Evolutionary conservation across 2,797 vertebrate species (phyloP).

Genomic region (Pempheris klunzingeri): DNA sequence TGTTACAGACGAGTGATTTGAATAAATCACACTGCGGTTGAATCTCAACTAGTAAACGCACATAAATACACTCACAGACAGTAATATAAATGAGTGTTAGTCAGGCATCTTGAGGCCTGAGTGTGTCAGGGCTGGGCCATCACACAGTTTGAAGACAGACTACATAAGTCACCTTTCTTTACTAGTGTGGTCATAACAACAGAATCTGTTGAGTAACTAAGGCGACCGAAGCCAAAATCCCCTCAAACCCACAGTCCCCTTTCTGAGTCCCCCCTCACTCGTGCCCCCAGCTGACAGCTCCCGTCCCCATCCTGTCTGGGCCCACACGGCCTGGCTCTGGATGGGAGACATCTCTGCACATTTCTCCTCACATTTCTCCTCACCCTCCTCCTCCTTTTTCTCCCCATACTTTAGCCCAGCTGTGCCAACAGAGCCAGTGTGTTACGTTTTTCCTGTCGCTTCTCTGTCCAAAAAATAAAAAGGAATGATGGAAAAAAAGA

Average conservation of each 20-base stretch:
- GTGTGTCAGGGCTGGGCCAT: conserved; percentile 47
- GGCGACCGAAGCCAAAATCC: conserved; percentile 44
- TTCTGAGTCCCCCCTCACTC: conserved; percentile 42
- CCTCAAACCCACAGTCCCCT: conserved; percentile 54
- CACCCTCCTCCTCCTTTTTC: conserved; percentile 21
- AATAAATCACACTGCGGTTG: conserved; percentile 58
- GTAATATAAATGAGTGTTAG: conserved; percentile 60
- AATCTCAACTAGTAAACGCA: conserved; percentile 55
- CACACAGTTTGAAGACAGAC: conserved; percentile 61
- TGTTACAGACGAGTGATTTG: conserved; percentile 50
- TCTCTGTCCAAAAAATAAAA: conserved; percentile 64
- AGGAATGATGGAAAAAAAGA: conserved; percentile 59
- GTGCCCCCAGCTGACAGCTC: conserved; percentile 63
- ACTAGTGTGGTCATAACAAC: conserved; percentile 46
- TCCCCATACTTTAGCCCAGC: conserved; percentile 53
- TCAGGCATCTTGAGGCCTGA: conserved; percentile 65
- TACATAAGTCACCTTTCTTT: conserved; percentile 71
- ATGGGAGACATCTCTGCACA: conserved; percentile 61
- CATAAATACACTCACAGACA: conserved; percentile 54
- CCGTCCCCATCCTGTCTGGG: conserved; percentile 68
- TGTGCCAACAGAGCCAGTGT: conserved; percentile 70
- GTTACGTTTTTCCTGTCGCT: conserved; percentile 71
- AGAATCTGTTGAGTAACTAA: conserved; percentile 55
- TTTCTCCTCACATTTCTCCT: conserved; percentile 47
- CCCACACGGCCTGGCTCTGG: conserved; percentile 62